Percentiles rank a stretch among this genome's conserved stretches.
phyloP scores from a whole-genome alignment of 2,113 vertebrate genomes.

The Oostethus manadensis region DNA sequence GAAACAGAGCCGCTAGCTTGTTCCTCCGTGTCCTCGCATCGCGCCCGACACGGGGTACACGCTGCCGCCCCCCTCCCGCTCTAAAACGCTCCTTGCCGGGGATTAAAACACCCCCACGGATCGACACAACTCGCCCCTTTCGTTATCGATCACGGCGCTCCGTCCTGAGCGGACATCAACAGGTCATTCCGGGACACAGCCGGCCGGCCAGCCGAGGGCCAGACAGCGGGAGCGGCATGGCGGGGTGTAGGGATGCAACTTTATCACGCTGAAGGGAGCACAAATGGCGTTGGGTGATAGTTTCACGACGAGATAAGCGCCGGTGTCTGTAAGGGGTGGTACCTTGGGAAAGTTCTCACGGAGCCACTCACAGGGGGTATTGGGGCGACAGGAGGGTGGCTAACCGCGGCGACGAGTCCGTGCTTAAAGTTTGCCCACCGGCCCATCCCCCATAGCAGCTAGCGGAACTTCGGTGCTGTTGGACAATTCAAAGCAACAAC shows the following conservation, averaged over 20 bases:
- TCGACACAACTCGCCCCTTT: background rate
- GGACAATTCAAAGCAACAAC: background rate
- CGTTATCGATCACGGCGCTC: conserved; percentile 39
- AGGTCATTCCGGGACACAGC: conserved; percentile 77
- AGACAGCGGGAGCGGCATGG: conserved; percentile 60
- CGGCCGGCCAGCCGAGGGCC: conserved; percentile 58
- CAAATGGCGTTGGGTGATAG: background rate
- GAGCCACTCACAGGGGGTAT: conserved; percentile 22
- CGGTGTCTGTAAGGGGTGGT: background rate
- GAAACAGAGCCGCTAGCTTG: conserved; percentile 14
- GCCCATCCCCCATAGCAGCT: conserved; percentile 70
- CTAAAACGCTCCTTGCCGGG: no score
- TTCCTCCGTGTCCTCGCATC: background rate
- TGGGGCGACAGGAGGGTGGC: background rate
- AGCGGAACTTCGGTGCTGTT: conserved; percentile 53
- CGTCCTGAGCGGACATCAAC: conserved; percentile 74
- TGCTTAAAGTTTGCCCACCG: conserved; percentile 71
- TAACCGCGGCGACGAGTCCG: conserved; percentile 44
- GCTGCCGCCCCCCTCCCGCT: background rate
- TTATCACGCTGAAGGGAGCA: background rate
- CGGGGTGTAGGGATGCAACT: conserved; percentile 14
- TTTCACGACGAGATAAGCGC: background rate
- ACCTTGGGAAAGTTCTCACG: conserved; percentile 43
- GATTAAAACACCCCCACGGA: background rate
- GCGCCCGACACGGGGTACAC: background rate